phyloP scores from a whole-genome alignment of 2,797 vertebrate genomes.

The Leucoraja ocellata region DNA sequence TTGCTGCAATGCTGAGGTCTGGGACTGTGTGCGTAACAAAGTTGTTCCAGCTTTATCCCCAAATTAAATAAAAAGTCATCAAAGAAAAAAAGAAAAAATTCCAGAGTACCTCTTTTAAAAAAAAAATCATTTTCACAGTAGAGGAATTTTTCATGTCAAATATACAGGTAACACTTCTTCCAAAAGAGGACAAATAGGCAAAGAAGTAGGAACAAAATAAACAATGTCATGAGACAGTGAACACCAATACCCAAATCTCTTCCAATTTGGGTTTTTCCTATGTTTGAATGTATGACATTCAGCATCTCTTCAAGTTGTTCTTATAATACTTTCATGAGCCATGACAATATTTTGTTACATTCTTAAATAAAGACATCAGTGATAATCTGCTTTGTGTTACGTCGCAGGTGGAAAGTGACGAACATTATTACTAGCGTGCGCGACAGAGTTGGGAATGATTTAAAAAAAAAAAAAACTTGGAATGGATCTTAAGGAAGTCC shows the following conservation, averaged over 20 bases:
- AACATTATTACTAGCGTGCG: neutral
- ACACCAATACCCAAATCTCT: neutral
- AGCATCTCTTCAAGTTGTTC: too few relatives aligned
- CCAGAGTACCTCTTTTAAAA: slow-evolving; percentile 61
- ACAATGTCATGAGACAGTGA: slow-evolving; percentile 5
- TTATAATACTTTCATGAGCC: too few relatives aligned
- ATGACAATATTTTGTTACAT: too few relatives aligned
- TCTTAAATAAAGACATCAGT: too few relatives aligned
- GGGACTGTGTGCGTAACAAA: too few relatives aligned
- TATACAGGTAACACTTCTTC: slow-evolving; percentile 82
- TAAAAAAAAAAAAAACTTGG: neutral
- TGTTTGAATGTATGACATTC: too few relatives aligned
- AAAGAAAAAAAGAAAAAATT: slow-evolving; percentile 62
- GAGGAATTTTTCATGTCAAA: slow-evolving; percentile 86
- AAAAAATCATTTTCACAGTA: slow-evolving; percentile 68
- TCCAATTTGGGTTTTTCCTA: neutral
- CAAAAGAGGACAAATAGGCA: slow-evolving; percentile 61
- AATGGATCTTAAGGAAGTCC: neutral
- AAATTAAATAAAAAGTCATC: too few relatives aligned
- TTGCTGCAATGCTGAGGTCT: too few relatives aligned
- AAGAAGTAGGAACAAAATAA: neutral
- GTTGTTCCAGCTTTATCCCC: too few relatives aligned
- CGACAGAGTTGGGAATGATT: neutral
- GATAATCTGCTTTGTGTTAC: too few relatives aligned
- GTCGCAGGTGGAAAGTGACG: neutral